Conservation (phyloP, 2,888 invertebrate species). For the Morinoia aosen region DNA sequence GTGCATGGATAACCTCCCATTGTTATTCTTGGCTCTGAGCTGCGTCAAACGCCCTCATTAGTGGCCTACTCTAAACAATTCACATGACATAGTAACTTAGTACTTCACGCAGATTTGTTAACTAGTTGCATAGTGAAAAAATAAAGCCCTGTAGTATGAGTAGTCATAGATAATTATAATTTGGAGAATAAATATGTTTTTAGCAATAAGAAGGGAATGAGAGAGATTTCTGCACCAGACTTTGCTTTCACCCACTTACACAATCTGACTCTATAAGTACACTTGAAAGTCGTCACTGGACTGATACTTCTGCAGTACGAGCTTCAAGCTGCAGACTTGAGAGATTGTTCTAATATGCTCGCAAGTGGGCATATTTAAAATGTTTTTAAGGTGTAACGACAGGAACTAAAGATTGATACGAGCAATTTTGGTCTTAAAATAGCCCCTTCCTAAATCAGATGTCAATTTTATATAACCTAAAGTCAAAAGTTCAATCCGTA, state of each 20-base stretch:
- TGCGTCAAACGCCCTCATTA: neutral
- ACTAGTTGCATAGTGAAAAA: conserved; percentile 6
- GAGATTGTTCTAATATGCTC: neutral
- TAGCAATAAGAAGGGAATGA: neutral
- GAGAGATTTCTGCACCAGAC: neutral
- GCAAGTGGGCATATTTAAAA: too few relatives aligned
- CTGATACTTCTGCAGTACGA: neutral
- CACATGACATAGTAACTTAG: neutral
- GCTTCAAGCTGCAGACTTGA: neutral
- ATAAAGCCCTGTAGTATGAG: conserved; percentile 5
- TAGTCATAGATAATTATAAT: neutral
- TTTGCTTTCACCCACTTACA: neutral
- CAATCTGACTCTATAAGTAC: neutral
- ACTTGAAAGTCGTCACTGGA: neutral
- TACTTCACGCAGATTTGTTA: neutral
- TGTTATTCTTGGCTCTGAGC: neutral
- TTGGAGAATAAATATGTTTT: neutral
- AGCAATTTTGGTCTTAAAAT: neutral
- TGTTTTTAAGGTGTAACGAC: too few relatives aligned
- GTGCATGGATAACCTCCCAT: conserved; percentile 3
- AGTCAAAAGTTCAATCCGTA: neutral
- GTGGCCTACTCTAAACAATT: neutral
- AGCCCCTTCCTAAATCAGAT: neutral
- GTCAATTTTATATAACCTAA: neutral
- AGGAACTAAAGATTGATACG: neutral